A percentile compares a stretch with the other conserved stretches of the same genome.
Conservation (phyloP, 2,113 vertebrate genomes). For the Abramis brama region DNA sequence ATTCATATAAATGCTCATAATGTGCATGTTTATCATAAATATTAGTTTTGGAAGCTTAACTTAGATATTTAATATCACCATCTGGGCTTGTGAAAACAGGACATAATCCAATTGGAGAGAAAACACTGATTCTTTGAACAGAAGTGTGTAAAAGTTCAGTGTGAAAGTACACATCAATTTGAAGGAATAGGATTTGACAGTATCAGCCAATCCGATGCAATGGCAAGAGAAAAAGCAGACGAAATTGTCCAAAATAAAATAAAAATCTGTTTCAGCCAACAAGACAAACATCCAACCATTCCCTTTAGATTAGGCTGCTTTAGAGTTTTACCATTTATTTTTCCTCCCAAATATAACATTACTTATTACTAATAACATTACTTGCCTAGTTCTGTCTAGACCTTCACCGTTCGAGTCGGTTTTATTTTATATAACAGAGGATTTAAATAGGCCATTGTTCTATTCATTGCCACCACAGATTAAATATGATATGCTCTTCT, state of each 20-base stretch:
- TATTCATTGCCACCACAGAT: neutral
- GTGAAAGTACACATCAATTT: neutral
- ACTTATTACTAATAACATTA: neutral
- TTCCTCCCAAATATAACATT: neutral
- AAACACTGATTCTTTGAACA: neutral
- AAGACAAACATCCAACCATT: neutral
- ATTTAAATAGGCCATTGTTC: neutral
- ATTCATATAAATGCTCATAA: constrained; percentile 2
- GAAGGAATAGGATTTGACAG: neutral
- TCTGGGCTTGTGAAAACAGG: neutral
- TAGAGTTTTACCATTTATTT: neutral
- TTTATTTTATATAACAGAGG: neutral
- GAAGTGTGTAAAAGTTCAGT: neutral
- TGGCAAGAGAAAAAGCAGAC: neutral
- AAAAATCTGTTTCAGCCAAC: neutral
- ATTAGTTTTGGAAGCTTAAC: constrained; percentile 15
- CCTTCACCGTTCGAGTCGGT: neutral
- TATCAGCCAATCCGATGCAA: neutral
- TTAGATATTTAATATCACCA: neutral
- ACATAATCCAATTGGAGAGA: neutral
- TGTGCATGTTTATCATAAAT: neutral
- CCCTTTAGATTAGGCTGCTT: neutral
- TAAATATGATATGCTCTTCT: neutral
- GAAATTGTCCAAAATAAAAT: neutral
- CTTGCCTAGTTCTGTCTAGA: constrained; percentile 2